Evolutionary conservation across 2,113 vertebrate genomes (phyloP).

Genomic region (Hyaena hyaena): DNA sequence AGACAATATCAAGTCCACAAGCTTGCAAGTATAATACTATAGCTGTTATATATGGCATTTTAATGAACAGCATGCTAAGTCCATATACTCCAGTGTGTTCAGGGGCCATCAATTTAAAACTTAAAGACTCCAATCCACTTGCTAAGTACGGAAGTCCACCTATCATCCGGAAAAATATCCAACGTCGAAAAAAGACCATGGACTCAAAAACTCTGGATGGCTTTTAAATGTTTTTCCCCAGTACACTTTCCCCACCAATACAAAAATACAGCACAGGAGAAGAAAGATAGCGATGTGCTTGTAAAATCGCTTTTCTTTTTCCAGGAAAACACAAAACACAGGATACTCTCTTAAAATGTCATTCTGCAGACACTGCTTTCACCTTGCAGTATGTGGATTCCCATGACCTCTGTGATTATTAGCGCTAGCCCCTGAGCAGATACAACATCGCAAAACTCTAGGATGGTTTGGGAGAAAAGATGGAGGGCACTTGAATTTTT

Average conservation of each 20-base stretch:
- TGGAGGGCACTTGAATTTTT: conserved; percentile 89
- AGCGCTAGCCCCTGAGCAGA: conserved; percentile 81
- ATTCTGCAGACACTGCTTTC: conserved; percentile 86
- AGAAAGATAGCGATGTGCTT: conserved; percentile 78
- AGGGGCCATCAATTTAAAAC: conserved; percentile 62
- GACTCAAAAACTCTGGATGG: conserved; percentile 66
- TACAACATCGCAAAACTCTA: conserved; percentile 90
- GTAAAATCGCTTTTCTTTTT: conserved; percentile 77
- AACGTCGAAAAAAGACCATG: conserved; percentile 59
- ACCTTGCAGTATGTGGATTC: conserved; percentile 79
- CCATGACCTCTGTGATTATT: conserved; percentile 86
- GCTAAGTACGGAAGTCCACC: conserved; percentile 49
- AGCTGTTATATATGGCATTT: conserved; percentile 53
- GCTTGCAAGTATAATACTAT: conserved; percentile 59
- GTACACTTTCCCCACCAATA: conserved; percentile 67
- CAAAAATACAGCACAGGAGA: conserved; percentile 68
- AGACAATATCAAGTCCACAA: conserved; percentile 1
- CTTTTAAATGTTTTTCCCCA: conserved; percentile 69
- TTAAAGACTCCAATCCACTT: conserved; percentile 52
- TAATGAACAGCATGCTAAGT: conserved; percentile 77
- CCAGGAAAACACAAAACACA: conserved; percentile 72
- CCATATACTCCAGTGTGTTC: conserved; percentile 74
- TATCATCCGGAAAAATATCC: conserved; percentile 52
- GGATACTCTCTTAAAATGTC: conserved; percentile 83
- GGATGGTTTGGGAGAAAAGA: conserved; percentile 89